Evolutionary conservation across 2,797 vertebrate species (phyloP).

Genomic region (Podarcis siculus): DNA sequence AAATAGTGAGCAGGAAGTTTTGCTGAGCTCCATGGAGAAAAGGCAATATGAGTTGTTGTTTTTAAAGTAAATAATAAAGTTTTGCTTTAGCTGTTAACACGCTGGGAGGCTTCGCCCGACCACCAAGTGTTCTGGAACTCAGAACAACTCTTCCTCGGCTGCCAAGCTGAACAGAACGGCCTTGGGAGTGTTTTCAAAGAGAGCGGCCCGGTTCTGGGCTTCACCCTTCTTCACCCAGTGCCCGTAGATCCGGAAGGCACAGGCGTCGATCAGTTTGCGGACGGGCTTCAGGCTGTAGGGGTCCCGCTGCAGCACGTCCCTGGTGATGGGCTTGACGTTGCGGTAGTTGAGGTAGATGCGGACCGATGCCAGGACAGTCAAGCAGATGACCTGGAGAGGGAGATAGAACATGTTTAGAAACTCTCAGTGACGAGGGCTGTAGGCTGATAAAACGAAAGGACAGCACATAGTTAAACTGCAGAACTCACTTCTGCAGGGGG

Average conservation of each 20-base stretch:
- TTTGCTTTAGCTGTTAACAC: not conserved
- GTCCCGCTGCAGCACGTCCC: conserved; percentile 90
- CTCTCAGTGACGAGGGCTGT: too few relatives aligned
- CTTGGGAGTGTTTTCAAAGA: conserved; percentile 98
- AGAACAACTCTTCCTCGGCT: conserved; percentile 76
- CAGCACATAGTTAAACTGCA: too few relatives aligned
- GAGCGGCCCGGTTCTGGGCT: conserved; percentile 94
- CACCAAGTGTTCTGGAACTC: not conserved
- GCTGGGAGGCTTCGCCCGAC: accelerated
- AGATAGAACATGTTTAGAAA: too few relatives aligned
- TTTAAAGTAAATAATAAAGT: not conserved
- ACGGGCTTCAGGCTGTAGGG: conserved; percentile 92
- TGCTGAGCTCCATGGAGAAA: not conserved
- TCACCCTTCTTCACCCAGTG: conserved; percentile 99
- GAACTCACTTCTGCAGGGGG: too few relatives aligned
- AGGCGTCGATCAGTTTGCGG: conserved; percentile 93
- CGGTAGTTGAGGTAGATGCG: conserved; percentile 96
- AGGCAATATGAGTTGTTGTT: too few relatives aligned
- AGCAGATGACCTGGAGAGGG: conserved; percentile 86
- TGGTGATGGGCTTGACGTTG: conserved; percentile 88
- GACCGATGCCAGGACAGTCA: conserved; percentile 93
- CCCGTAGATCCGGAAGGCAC: conserved; percentile 95
- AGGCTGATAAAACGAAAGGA: too few relatives aligned
- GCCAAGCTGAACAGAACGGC: conserved; percentile 87
- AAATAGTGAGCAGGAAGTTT: not conserved